Evolutionary conservation across 2,113 vertebrate genomes (phyloP), one percentile per base, ranked within the genome.

Genomic region (Poecilia latipinna): DNA sequence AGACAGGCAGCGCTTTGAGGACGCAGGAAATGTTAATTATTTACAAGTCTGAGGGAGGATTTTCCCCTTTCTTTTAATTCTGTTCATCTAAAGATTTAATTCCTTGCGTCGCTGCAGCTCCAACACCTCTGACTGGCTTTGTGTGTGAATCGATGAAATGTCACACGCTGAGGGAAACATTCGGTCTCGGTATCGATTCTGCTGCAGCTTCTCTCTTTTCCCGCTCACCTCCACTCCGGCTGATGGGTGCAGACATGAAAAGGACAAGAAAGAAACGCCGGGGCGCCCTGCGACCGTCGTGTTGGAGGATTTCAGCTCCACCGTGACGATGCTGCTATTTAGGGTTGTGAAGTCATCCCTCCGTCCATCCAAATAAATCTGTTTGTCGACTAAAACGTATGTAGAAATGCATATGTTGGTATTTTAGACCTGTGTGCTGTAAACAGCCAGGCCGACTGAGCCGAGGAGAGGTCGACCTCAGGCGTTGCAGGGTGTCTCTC

Each of bases 121-220:
- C 54, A 79, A 28, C 61, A 32, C 48, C 54, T 86, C 61, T 70
- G 32, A 79, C 60, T 79, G 67, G 70, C 72, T 73, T 73, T 57
- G 54, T 60, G n/a, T 74, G 79, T 70, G 70, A 86, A 90, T 89
- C 88, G 76, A 86, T 90, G 69, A 70, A 68, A 74, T 86, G 72
- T 81, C 78, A 80, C 81, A 84, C 83, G 75, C 77, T 78, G 72
- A 82, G 57, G 65, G 69, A 80, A 72, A 77, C 62, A 73, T 39
- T 12, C 74, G 66, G 69, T 44, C 42, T 19, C 42, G 69, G 65
- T 69, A 89, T 89, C 17, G 74, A 84, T 88, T 63, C 19, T 77
- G 77, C 68, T 61, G 57, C 62, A 65, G 72, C 72, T 60, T 73
- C 68, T 26, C 65, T 51, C 39, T 61, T 83, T 54, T 61, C 39